Conservation (phyloP, 2,888 invertebrate genomes). For the Luperina testacea region DNA sequence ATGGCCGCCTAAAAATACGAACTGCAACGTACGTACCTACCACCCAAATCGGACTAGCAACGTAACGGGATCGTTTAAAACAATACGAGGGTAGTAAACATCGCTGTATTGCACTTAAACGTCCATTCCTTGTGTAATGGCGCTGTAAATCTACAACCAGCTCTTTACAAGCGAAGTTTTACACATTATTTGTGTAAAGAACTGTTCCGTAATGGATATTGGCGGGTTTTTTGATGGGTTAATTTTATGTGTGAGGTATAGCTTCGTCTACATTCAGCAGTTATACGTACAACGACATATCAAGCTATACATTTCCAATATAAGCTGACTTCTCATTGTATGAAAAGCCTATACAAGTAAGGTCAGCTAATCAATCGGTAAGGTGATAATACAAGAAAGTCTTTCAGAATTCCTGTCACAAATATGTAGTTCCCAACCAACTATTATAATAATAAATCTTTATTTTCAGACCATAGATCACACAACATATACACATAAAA, state of each 20-base stretch:
- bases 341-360: no score
- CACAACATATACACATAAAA: no score
- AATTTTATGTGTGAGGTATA: not conserved
- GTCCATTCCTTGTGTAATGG: constrained; percentile 45
- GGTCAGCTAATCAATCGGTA: not conserved
- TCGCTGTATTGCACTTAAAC: constrained; percentile 44
- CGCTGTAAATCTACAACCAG: constrained; percentile 53
- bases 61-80: constrained; percentile 53
- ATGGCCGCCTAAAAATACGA: constrained; percentile 23
- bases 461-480: no score
- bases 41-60: constrained; percentile 55
- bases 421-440: no score
- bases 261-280: not conserved
- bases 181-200: constrained; percentile 48
- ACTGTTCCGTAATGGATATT: constrained; percentile 23
- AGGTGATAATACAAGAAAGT: not conserved
- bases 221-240: constrained; percentile 22
- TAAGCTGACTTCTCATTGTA: no score
- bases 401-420: not conserved
- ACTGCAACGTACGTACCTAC: constrained; percentile 13
- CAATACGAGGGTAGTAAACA: constrained; percentile 56
- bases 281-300: not conserved
- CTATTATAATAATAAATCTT: no score
- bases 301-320: no score
- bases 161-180: constrained; percentile 33